phyloP scores from a whole-genome alignment of 2,113 vertebrate species.

The Telmatochromis sp. region DNA sequence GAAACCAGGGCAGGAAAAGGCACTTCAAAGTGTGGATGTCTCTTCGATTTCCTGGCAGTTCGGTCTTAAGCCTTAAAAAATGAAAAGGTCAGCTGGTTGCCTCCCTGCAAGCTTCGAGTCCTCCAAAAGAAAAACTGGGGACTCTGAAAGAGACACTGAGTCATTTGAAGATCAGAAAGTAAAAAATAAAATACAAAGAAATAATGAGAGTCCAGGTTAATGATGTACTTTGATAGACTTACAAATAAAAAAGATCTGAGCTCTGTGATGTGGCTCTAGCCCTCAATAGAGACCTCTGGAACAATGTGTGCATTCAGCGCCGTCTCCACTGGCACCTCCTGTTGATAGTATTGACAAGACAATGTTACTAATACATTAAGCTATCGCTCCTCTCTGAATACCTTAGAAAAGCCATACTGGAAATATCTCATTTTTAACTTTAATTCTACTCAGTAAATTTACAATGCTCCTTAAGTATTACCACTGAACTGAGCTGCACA shows the following conservation, averaged over 20 bases:
- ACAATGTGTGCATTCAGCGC: slow-evolving; percentile 38
- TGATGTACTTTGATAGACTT: not conserved
- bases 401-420: not conserved
- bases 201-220: not conserved
- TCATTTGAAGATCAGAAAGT: not conserved
- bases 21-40: slow-evolving; percentile 54
- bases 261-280: not conserved
- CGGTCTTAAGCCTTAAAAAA: slow-evolving; percentile 18
- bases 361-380: not conserved
- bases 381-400: not conserved
- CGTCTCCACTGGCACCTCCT: slow-evolving; percentile 45
- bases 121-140: slow-evolving; percentile 1
- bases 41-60: slow-evolving; percentile 40
- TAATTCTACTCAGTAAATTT: not conserved
- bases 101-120: slow-evolving; percentile 13
- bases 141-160: slow-evolving; percentile 25
- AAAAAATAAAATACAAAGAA: not conserved
- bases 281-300: slow-evolving; percentile 52
- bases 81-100: slow-evolving; percentile 15
- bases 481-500: slow-evolving; percentile 4
- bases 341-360: not conserved
- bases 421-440: not conserved
- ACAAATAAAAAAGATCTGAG: slow-evolving; percentile 7
- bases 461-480: not conserved
- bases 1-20: slow-evolving; percentile 42